phyloP scores from a whole-genome alignment of 1,140 invertebrate genomes.

The Pseudachorutes palmiensis region DNA sequence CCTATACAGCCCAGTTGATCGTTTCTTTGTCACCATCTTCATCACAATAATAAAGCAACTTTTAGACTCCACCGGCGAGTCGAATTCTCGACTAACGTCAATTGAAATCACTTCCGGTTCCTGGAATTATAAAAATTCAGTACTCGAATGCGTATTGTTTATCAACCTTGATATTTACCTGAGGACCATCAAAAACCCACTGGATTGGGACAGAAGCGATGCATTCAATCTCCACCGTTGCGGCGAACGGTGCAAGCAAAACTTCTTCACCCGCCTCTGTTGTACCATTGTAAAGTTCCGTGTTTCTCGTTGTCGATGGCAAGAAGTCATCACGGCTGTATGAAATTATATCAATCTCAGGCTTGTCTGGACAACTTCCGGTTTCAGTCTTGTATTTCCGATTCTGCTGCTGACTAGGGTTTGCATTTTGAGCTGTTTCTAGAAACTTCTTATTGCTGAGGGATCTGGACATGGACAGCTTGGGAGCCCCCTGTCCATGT shows the following conservation, averaged over 20 bases:
- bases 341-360: no score
- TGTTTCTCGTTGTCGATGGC: no score
- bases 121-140: not conserved
- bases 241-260: not conserved
- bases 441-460: no score
- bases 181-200: conserved; percentile 12
- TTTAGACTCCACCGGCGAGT: not conserved
- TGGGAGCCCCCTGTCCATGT: no score
- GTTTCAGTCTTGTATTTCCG: no score
- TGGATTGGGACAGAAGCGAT: not conserved
- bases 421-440: no score
- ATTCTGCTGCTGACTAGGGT: no score
- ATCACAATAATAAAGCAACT: not conserved
- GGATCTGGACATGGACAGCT: no score
- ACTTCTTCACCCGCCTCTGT: not conserved
- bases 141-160: not conserved
- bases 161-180: conserved; percentile 3
- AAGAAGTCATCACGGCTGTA: no score
- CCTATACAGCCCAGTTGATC: conserved; percentile 6
- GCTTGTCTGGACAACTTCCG: no score
- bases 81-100: not conserved
- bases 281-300: no score
- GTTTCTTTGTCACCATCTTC: not conserved
- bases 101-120: not conserved
- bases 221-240: conserved; percentile 2